Base-by-base conservation (phyloP, 2,113 vertebrate species). In the Neodontobutis hainanensis region DNA sequence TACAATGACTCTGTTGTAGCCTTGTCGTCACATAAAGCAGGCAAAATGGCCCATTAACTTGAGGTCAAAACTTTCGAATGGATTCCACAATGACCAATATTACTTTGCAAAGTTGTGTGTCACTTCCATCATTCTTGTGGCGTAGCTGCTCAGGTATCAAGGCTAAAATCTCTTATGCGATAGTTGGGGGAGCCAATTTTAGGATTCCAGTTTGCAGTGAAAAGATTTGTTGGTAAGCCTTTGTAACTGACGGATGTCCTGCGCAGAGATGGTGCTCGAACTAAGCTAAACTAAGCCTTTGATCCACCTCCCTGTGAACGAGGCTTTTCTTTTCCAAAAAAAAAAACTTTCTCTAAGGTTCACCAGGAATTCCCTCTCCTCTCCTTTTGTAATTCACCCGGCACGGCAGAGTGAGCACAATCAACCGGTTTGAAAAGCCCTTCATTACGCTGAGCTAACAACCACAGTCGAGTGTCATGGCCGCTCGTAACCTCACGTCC, bases 211-310 rank as follows among this genome's bases (percentile, higher is more conserved):
- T 48, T 67, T 55, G 52, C 69, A 66, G 58, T 44, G 47, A 57
- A 27, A 32, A 62, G 73, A 77, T 70, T 27, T 73, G 81, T 32
- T 69, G 69, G 36, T 71, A 74, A 80, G 48, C 70, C 73, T 6
- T 27, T 27, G 47, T 73, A 70, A 61, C 61, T 66, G 73, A 60
- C 10, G 34, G 65, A 56, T 67, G 68, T 65, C 64, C 72, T 35
- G 64, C 57, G 65, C 56, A 42, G 46, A 40, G 55, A 48, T 53
- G 14, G 63, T 64, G 71, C 72, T 72, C 36, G 60, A 75, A 49
- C 63, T 82, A 71, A 78, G 68, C 68, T 76, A 62, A 65, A 35
- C 72, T 82, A 61, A 80, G 68, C 64, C 51, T 45, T 61, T 65
- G 77, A 83, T 57, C 58, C 51, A 68, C 59, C 59, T 61, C 1